phyloP scores from a whole-genome alignment of 2,888 invertebrate genomes.

The Criorhina ranunculi region DNA sequence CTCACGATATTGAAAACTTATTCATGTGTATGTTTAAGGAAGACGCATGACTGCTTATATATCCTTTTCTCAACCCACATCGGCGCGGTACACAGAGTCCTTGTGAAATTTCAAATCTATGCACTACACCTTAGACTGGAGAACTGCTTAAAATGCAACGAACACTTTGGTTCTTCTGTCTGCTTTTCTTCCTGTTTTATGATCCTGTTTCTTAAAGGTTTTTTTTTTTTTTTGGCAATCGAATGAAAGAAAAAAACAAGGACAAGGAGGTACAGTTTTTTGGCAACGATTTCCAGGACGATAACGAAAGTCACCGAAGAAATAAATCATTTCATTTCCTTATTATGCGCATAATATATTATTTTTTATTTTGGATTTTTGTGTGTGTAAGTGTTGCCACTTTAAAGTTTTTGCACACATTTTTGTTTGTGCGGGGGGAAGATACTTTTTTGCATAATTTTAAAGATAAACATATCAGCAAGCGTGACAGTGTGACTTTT shows the following conservation, averaged over 20 bases:
- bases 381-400: not conserved
- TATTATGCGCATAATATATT: slow-evolving; percentile 42
- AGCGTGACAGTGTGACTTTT: slow-evolving; percentile 20
- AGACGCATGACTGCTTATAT: slow-evolving; percentile 45
- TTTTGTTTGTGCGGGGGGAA: not conserved
- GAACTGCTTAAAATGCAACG: slow-evolving; percentile 58
- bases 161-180: slow-evolving; percentile 36
- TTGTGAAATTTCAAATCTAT: slow-evolving; percentile 24
- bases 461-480: slow-evolving; percentile 41
- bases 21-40: slow-evolving; percentile 67
- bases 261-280: not conserved
- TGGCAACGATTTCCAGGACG: slow-evolving; percentile 45
- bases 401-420: slow-evolving; percentile 5
- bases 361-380: slow-evolving; percentile 4
- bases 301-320: slow-evolving; percentile 28
- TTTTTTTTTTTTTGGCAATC: slow-evolving; percentile 48
- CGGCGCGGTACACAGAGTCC: slow-evolving; percentile 6
- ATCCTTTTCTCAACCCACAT: slow-evolving; percentile 5
- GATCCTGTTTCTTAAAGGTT: slow-evolving; percentile 46
- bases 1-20: slow-evolving; percentile 60
- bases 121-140: slow-evolving; percentile 36
- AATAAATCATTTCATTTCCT: slow-evolving; percentile 51
- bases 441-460: slow-evolving; percentile 33
- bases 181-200: slow-evolving; percentile 38
- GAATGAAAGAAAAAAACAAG: not conserved